Evolutionary conservation across 2,888 invertebrate genomes (phyloP).

Genomic region (Conomelus anceps): DNA sequence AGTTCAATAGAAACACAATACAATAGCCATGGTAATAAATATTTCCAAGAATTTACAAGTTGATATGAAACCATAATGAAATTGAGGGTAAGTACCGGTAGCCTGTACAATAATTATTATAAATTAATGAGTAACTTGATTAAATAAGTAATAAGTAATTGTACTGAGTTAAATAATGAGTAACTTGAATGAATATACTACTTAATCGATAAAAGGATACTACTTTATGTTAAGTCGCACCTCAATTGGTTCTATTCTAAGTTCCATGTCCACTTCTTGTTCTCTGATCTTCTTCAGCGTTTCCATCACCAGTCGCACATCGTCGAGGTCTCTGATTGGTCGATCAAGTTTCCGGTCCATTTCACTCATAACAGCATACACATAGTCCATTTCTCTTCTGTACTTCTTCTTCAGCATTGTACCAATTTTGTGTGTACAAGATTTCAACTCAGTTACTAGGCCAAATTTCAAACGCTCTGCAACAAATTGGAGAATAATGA

Average conservation of each 20-base stretch:
- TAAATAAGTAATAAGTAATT: too few species aligned
- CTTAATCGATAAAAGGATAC: too few species aligned
- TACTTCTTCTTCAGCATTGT: slow-evolving; percentile 85
- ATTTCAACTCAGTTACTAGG: slow-evolving; percentile 73
- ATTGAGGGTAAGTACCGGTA: too few species aligned
- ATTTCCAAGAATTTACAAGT: too few species aligned
- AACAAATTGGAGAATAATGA: too few species aligned
- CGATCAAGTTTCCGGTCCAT: slow-evolving; percentile 83
- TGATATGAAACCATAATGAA: too few species aligned
- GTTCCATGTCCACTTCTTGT: slow-evolving; percentile 92
- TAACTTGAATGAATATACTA: too few species aligned
- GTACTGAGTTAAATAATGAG: too few species aligned
- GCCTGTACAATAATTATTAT: too few species aligned
- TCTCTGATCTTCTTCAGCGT: slow-evolving; percentile 87
- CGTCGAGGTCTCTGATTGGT: slow-evolving; percentile 86
- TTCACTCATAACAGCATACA: slow-evolving; percentile 86
- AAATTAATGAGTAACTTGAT: too few species aligned
- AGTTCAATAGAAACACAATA: too few species aligned
- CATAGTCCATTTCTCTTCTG: slow-evolving; percentile 86
- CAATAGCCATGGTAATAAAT: too few species aligned
- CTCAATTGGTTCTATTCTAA: slow-evolving; percentile 89
- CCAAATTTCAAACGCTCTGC: slow-evolving; percentile 68
- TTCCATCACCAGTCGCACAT: slow-evolving; percentile 89
- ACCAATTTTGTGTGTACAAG: slow-evolving; percentile 70
- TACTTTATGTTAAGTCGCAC: slow-evolving; percentile 42